A percentile compares a stretch with the other conserved stretches of the same genome.
These are phyloP conservation scores for Yasuhikotakia modesta DNA, from an alignment of 2,797 vertebrate species.

Conservation along the genomic window DNA sequence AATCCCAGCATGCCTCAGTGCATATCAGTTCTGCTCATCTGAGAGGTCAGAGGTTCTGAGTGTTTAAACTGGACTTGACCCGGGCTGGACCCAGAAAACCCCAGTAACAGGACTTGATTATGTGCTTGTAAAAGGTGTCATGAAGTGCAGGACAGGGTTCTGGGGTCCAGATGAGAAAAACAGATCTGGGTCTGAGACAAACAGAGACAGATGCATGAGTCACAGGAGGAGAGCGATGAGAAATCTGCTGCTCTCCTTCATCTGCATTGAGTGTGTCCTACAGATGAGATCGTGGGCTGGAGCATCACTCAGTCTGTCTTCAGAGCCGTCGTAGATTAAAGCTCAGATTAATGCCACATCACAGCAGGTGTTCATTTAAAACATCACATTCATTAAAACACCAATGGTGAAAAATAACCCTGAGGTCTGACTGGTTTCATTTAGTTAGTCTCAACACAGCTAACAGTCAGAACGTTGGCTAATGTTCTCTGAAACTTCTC, in stretches of 20 bases:
- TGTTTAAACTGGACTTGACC: conserved; percentile 69
- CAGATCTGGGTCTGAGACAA: conserved; percentile 46
- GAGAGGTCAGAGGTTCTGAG: conserved; percentile 28
- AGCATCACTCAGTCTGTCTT: background rate
- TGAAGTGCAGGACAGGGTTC: conserved; percentile 24
- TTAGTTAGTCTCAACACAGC: background rate
- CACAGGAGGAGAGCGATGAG: background rate
- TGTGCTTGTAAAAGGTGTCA: conserved; percentile 61
- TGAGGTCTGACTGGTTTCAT: background rate
- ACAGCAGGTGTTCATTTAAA: conserved; percentile 18
- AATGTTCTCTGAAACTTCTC: no score
- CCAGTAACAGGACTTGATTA: conserved; percentile 60
- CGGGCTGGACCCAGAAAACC: conserved; percentile 66
- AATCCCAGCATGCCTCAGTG: conserved; percentile 17
- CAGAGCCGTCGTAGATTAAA: conserved; percentile 32
- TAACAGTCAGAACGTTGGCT: no score
- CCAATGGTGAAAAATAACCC: background rate
- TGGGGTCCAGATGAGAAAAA: conserved; percentile 10
- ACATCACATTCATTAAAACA: conserved; percentile 32
- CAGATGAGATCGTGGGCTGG: background rate
- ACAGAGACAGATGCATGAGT: background rate
- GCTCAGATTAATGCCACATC: conserved; percentile 14
- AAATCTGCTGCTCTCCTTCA: conserved; percentile 61
- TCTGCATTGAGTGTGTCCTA: background rate
- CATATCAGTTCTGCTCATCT: conserved; percentile 12